Evolutionary conservation across 2,797 vertebrate genomes (phyloP).

Genomic region (Schizothorax lantsangensis): DNA sequence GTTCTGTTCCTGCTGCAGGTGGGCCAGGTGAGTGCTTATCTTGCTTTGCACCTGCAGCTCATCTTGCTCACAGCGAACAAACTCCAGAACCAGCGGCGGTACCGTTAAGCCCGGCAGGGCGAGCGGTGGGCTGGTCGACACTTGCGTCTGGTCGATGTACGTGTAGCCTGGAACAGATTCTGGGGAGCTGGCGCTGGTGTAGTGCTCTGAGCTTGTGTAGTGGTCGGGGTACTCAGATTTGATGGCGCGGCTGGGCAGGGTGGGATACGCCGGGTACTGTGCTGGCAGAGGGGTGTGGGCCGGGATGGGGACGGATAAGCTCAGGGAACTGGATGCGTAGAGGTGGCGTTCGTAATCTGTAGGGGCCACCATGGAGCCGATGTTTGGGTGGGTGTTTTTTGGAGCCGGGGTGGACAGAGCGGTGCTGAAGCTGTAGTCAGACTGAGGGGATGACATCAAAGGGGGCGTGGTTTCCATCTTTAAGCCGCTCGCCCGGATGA

Average conservation of each 20-base stretch:
- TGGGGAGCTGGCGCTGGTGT: slow-evolving; percentile 71
- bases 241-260: slow-evolving; percentile 82
- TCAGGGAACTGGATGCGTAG: slow-evolving; percentile 75
- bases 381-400: slow-evolving; percentile 75
- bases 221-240: slow-evolving; percentile 87
- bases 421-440: slow-evolving; percentile 78
- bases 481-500: slow-evolving; percentile 84
- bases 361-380: slow-evolving; percentile 69
- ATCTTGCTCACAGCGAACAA: slow-evolving; percentile 86
- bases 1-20: slow-evolving; percentile 84
- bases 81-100: slow-evolving; percentile 85
- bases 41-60: slow-evolving; percentile 85
- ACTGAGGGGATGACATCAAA: slow-evolving; percentile 73
- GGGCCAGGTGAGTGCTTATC: slow-evolving; percentile 74
- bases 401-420: slow-evolving; percentile 72
- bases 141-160: slow-evolving; percentile 72
- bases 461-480: slow-evolving; percentile 80
- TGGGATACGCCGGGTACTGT: slow-evolving; percentile 78
- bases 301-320: slow-evolving; percentile 70
- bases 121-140: slow-evolving; percentile 63
- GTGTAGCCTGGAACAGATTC: slow-evolving; percentile 73
- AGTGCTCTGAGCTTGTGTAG: slow-evolving; percentile 70
- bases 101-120: slow-evolving; percentile 67
- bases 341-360: slow-evolving; percentile 76
- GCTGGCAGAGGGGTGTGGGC: slow-evolving; percentile 68